These are phyloP conservation scores for Papilio aristodemus DNA, from an alignment of 1,140 invertebrate genomes.

Conservation along the genomic window DNA sequence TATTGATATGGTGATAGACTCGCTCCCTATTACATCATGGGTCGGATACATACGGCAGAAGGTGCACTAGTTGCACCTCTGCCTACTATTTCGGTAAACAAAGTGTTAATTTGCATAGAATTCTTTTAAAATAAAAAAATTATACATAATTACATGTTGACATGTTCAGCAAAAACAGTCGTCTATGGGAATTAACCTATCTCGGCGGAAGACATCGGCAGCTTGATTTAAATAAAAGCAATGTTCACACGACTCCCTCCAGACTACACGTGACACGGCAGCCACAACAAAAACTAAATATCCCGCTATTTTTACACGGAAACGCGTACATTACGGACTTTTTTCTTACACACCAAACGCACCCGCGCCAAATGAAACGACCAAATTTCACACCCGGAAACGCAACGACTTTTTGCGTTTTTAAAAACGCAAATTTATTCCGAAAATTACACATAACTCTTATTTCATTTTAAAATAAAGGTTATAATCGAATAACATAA, in stretches of 20 bases:
- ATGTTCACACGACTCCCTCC: conserved; percentile 28
- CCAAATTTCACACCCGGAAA: conserved; percentile 76
- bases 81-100: too few species aligned
- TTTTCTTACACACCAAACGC: conserved; percentile 61
- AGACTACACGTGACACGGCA: conserved; percentile 43
- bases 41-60: too few species aligned
- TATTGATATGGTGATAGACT: too few species aligned
- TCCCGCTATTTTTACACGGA: conserved; percentile 58
- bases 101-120: too few species aligned
- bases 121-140: too few species aligned
- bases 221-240: conserved; percentile 27
- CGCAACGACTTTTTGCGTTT: conserved; percentile 47
- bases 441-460: conserved; percentile 24
- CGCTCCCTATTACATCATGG: too few species aligned
- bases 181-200: conserved; percentile 7
- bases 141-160: background rate
- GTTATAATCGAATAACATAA: too few species aligned
- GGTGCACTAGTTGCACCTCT: too few species aligned
- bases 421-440: conserved; percentile 41
- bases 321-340: conserved; percentile 57
- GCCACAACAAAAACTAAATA: conserved; percentile 60
- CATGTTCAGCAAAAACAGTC: background rate
- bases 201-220: conserved; percentile 7
- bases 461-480: conserved; percentile 34
- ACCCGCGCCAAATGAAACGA: conserved; percentile 62